These are phyloP conservation scores for Centropyge bicolor DNA, from an alignment of 2,797 vertebrate species.

Conservation along the genomic window DNA sequence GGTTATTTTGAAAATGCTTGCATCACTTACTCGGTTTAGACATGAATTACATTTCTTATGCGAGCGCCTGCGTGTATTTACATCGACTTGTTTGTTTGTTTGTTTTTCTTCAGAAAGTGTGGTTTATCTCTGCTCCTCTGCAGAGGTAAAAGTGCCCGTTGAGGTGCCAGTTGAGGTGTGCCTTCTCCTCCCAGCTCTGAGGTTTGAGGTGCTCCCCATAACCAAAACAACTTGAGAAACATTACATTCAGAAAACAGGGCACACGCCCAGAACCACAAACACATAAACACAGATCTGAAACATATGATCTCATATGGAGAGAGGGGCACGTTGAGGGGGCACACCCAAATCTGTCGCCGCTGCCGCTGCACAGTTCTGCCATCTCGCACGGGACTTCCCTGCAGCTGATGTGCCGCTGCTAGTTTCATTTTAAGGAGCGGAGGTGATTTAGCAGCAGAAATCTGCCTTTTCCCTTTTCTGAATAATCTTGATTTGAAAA, in stretches of 20 bases:
- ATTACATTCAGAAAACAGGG: conserved; percentile 81
- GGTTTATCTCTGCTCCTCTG: neutral
- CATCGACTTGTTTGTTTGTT: neutral
- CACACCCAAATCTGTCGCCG: conserved; percentile 79
- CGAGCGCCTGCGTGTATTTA: neutral
- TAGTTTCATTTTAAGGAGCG: conserved; percentile 42
- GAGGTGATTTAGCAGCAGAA: conserved; percentile 14
- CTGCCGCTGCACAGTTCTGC: conserved; percentile 54
- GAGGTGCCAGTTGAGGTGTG: conserved; percentile 84
- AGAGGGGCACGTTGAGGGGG: conserved; percentile 77
- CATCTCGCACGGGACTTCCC: conserved; percentile 75
- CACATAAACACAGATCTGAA: conserved; percentile 84
- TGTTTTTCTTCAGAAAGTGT: neutral
- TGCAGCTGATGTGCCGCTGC: conserved; percentile 50
- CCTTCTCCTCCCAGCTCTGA: conserved; percentile 76
- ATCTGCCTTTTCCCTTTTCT: conserved; percentile 7
- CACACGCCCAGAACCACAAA: conserved; percentile 89
- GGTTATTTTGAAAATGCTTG: conserved; percentile 24
- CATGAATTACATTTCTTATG: conserved; percentile 9
- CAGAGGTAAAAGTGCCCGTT: conserved; percentile 54
- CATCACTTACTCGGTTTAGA: conserved; percentile 17
- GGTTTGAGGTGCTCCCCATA: conserved; percentile 79
- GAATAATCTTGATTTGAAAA: neutral
- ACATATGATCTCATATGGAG: conserved; percentile 82
- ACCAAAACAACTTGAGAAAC: conserved; percentile 82